Base-by-base conservation (phyloP, 1,140 invertebrate genomes). In the Drosophila pandora region DNA sequence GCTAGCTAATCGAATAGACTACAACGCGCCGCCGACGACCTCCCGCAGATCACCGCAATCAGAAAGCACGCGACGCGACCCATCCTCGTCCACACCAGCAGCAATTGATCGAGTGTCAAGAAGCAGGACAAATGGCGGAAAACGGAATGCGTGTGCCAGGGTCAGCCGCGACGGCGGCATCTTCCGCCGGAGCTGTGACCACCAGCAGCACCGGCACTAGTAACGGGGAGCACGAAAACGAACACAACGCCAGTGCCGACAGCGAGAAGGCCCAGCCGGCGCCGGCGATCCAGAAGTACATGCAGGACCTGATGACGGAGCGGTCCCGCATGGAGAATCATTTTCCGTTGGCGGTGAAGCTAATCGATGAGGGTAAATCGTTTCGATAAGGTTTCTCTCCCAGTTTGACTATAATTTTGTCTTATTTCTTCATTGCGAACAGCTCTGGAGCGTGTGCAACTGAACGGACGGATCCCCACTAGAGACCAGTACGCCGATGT, bases 401-500 rank as follows among this genome's bases (percentile, higher is more conserved):
- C 57, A 30, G n/a, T n/a, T 7, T 53, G 55, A 34, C 23, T 28
- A 4, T 22, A 56, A 13, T 5, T 43, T 45, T 37, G 12, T 21
- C 41, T 55, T 17, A 28, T 30, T 49, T 10, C 9, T 2, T 59
- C 13, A 21, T 21, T 34, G 58, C 47, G 47, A 61, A 1, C 57
- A 95, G 95, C 95, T 76, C 93, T 95, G 37, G 93, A 94, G 64
- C 93, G 94, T 60, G 94, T 94, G 48, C 94, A 95, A 81, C 90
- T 93, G 8, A 92, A 92, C 58, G 94, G 93, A 25, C 93, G 94
- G 54, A 90, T 91, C 34, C 94, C 94, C 6, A 88, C 92, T n/a
- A 93, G 93, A 58, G 95, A 96, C 70, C 93, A 95, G 91, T 96
- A 96, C 92, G 94, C 97, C 37, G 96, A 97, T 92, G 96, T 97